phyloP scores from a whole-genome alignment of 1,140 invertebrate genomes.

The Megalonaias nervosa region DNA sequence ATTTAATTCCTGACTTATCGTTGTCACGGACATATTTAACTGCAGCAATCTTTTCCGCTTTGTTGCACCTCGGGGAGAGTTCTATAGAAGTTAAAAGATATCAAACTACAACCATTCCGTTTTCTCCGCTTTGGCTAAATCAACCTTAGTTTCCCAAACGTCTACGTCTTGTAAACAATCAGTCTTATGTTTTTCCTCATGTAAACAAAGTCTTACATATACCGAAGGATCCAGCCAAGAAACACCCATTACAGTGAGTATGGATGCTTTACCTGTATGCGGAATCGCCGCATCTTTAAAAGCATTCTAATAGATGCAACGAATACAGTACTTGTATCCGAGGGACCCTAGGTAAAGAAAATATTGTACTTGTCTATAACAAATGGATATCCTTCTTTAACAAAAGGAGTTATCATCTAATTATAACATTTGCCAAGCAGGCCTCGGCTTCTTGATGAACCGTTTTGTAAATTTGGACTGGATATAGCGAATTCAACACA shows the following conservation, averaged over 20 bases:
- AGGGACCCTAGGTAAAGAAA: neutral
- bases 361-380: neutral
- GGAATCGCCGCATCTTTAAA: neutral
- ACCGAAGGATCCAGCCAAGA: neutral
- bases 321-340: constrained; percentile 1
- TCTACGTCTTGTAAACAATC: constrained; percentile 16
- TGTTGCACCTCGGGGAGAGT: constrained; percentile 34
- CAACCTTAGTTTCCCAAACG: constrained; percentile 34
- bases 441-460: neutral
- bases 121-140: constrained; percentile 38
- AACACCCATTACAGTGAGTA: neutral
- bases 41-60: constrained; percentile 39
- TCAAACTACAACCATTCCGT: constrained; percentile 10
- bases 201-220: neutral
- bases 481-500: constrained; percentile 3
- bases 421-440: constrained; percentile 7
- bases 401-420: neutral
- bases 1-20: constrained; percentile 20
- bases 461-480: neutral
- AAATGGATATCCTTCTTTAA: constrained; percentile 12
- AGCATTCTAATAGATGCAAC: constrained; percentile 3
- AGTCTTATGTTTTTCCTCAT: constrained; percentile 12
- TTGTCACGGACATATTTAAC: constrained; percentile 1
- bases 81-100: constrained; percentile 36
- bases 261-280: constrained; percentile 10